These are phyloP conservation scores for Ptilonorhynchus violaceus DNA, from an alignment of 2,113 vertebrate species.

Conservation along the genomic window DNA sequence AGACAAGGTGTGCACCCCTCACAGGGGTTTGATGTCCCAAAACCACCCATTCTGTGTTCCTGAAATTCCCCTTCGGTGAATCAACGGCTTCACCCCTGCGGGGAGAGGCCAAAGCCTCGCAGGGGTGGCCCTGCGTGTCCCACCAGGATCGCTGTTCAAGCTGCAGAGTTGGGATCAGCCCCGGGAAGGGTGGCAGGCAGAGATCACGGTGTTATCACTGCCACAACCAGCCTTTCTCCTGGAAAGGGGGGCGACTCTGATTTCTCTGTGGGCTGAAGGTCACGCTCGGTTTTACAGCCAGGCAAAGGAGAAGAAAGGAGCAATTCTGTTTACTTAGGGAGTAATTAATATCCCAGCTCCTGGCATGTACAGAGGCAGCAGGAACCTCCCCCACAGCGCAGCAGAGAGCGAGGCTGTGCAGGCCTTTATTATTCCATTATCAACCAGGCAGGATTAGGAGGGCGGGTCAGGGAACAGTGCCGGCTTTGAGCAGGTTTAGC, in stretches of 20 bases:
- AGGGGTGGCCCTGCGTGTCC: rapidly evolving
- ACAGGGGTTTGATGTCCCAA: background rate
- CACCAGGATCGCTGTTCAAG: rapidly evolving
- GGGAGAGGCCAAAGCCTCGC: rapidly evolving
- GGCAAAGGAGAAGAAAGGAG: background rate
- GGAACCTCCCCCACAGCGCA: background rate
- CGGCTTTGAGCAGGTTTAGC: constrained; percentile 28
- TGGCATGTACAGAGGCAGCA: background rate
- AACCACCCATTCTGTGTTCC: rapidly evolving
- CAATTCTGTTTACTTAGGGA: background rate
- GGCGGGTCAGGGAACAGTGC: background rate
- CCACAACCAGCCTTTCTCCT: background rate
- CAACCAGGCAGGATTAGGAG: constrained; percentile 1
- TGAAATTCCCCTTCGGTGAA: background rate
- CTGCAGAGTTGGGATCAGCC: background rate
- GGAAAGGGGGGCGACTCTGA: background rate
- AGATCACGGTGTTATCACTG: background rate
- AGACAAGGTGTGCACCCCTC: background rate
- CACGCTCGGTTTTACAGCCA: background rate
- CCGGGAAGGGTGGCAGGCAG: background rate
- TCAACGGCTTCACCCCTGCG: rapidly evolving
- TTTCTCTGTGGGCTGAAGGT: background rate
- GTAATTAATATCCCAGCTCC: background rate
- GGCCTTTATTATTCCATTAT: constrained; percentile 35
- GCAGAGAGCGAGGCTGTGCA: background rate